Percentiles rank a stretch among this genome's conserved stretches.
These are phyloP conservation scores for Spondyliosoma cantharus DNA, from an alignment of 2,797 vertebrate genomes.

Conservation along the genomic window DNA sequence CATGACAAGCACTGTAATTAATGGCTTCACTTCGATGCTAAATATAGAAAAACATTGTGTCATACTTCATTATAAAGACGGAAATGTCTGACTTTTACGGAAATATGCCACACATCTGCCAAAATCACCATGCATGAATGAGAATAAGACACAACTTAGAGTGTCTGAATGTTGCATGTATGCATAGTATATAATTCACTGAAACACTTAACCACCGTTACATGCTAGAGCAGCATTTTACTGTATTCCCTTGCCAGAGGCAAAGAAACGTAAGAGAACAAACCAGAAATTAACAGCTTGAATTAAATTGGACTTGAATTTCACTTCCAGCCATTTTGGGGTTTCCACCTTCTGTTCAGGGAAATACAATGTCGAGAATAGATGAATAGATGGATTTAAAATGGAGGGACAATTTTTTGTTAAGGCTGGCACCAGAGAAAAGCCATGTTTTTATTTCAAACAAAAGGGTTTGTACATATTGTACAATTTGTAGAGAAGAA, in stretches of 20 bases:
- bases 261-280: background rate
- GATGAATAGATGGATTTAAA: background rate
- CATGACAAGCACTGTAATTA: conserved; percentile 76
- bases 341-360: background rate
- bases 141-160: conserved; percentile 25
- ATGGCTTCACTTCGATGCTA: conserved; percentile 75
- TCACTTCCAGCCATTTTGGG: background rate
- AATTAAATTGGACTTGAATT: conserved; percentile 8
- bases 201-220: conserved; percentile 24
- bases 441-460: background rate
- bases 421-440: background rate
- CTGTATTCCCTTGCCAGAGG: background rate
- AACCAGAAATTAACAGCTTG: background rate
- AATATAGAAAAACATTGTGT: conserved; percentile 77
- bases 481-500: background rate
- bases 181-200: conserved; percentile 32
- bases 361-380: background rate
- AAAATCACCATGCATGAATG: conserved; percentile 53
- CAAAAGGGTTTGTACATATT: background rate
- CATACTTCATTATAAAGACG: conserved; percentile 70
- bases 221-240: background rate
- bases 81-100: conserved; percentile 52
- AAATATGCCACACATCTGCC: conserved; percentile 43
- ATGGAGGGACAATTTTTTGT: background rate
- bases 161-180: conserved; percentile 32